phyloP scores from a whole-genome alignment of 2,888 invertebrate species.

The Blastobasis lacticolella region DNA sequence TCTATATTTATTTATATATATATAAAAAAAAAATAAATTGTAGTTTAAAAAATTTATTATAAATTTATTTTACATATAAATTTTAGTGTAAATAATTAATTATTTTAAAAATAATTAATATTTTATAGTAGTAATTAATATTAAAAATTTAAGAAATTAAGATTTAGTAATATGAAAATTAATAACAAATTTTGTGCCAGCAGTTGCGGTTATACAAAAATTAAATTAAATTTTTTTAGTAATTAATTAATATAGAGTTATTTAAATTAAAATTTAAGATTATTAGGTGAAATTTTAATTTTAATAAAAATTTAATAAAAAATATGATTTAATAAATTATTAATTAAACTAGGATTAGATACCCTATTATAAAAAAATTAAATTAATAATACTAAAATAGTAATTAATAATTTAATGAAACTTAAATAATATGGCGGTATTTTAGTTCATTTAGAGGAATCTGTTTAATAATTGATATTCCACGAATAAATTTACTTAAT shows the following conservation, averaged over 20 bases:
- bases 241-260: constrained; percentile 39
- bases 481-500: constrained; percentile 73
- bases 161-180: constrained; percentile 74
- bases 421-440: constrained; percentile 81
- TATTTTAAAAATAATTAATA: constrained; percentile 49
- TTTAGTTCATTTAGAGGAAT: constrained; percentile 81
- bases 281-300: constrained; percentile 84
- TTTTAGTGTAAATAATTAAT: constrained; percentile 57
- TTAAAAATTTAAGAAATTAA: constrained; percentile 76
- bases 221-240: constrained; percentile 72
- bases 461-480: constrained; percentile 80
- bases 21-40: constrained; percentile 53
- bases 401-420: constrained; percentile 76
- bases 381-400: constrained; percentile 64
- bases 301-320: constrained; percentile 43
- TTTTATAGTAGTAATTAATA: constrained; percentile 66
- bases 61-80: constrained; percentile 73
- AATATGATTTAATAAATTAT: constrained; percentile 57
- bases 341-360: constrained; percentile 79
- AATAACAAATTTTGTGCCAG: constrained; percentile 80
- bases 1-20: constrained; percentile 36
- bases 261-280: constrained; percentile 66
- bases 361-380: constrained; percentile 79
- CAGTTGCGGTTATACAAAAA: constrained; percentile 80
- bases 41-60: constrained; percentile 64